These are phyloP conservation scores for Passer domesticus DNA, from an alignment of 2,113 vertebrate genomes.

Conservation along the genomic window DNA sequence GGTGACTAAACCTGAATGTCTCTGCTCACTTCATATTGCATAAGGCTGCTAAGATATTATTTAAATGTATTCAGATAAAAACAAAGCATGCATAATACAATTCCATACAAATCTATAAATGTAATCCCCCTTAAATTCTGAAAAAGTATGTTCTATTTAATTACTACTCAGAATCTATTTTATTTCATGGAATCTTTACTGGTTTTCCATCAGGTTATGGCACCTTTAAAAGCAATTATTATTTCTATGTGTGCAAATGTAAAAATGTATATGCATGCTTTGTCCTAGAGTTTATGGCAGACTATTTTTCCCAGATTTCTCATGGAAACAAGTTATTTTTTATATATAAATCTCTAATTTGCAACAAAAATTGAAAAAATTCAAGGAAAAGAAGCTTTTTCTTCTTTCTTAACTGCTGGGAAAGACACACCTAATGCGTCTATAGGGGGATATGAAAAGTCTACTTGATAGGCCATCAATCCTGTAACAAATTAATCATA, in stretches of 20 bases:
- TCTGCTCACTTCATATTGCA: background rate
- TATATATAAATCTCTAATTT: background rate
- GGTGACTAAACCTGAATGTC: background rate
- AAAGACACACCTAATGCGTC: background rate
- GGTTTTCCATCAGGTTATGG: background rate
- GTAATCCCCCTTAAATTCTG: background rate
- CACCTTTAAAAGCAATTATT: background rate
- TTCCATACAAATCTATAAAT: background rate
- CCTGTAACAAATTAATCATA: background rate
- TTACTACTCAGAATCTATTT: background rate
- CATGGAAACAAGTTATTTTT: background rate
- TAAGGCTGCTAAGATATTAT: background rate
- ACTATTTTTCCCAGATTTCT: background rate
- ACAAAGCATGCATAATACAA: background rate
- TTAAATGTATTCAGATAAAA: background rate
- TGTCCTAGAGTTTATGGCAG: background rate
- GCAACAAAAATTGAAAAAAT: background rate
- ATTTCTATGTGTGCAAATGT: background rate
- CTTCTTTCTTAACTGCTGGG: background rate
- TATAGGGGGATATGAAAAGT: background rate
- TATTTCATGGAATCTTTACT: background rate
- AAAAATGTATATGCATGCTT: background rate
- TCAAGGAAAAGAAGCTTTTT: background rate
- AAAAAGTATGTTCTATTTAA: background rate
- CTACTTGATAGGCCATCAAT: background rate